Percentiles rank a stretch among this genome's conserved stretches.
Conservation (phyloP, 1,140 invertebrate species). For the Rhizoglyphus robini region DNA sequence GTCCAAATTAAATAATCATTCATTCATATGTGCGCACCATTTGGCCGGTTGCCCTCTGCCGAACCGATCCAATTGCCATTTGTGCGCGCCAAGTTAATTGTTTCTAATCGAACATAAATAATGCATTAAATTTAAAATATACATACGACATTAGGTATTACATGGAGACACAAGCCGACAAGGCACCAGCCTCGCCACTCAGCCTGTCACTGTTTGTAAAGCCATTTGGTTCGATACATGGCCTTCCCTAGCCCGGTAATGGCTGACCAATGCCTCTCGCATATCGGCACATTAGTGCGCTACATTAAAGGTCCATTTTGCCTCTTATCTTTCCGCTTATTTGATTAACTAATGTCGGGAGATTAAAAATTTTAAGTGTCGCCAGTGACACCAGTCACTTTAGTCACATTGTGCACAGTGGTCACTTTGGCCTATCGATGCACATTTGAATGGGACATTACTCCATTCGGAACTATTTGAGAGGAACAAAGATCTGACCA, state of each 20-base stretch:
- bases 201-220: no score
- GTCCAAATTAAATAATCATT: constrained; percentile 10
- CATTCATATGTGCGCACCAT: not conserved
- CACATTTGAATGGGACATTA: no score
- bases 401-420: not conserved
- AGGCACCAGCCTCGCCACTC: no score
- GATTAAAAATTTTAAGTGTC: constrained; percentile 13
- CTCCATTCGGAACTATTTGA: no score
- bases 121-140: constrained; percentile 14
- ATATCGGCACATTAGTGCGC: not conserved
- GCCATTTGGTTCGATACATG: no score
- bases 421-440: no score
- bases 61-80: no score
- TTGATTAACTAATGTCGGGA: constrained; percentile 15
- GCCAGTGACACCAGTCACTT: not conserved
- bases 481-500: no score
- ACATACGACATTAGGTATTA: no score
- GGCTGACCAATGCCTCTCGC: not conserved
- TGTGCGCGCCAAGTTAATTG: not conserved
- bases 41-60: no score
- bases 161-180: no score
- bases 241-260: no score
- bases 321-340: constrained; percentile 16
- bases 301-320: constrained; percentile 8
- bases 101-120: constrained; percentile 14